phyloP scores from a whole-genome alignment of 1,140 invertebrate genomes.

The Globodera rostochiensis region DNA sequence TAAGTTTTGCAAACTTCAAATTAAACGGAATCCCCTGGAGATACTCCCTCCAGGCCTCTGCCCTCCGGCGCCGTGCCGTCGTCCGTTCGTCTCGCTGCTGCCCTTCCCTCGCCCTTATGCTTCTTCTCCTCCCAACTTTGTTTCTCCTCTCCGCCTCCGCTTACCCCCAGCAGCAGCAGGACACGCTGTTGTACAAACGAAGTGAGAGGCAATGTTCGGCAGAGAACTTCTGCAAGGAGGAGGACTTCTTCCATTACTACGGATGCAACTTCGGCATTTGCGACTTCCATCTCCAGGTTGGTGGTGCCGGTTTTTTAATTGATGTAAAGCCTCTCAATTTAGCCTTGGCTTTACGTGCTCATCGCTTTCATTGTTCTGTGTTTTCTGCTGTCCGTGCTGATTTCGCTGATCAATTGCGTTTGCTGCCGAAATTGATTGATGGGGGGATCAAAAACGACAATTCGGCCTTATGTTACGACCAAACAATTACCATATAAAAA shows the following conservation, averaged over 20 bases:
- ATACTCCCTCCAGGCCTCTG: no score
- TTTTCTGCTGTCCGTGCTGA: constrained; percentile 25
- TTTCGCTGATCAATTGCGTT: constrained; percentile 31
- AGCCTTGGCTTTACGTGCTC: constrained; percentile 33
- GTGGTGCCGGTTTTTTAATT: neutral
- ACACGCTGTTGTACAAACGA: neutral
- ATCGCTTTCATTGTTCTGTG: constrained; percentile 21
- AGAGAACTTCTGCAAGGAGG: neutral
- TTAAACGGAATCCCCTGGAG: no score
- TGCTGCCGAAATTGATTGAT: constrained; percentile 24
- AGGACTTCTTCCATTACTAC: constrained; percentile 35
- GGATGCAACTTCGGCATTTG: constrained; percentile 19
- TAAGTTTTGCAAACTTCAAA: no score
- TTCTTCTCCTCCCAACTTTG: no score
- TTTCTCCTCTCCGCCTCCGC: neutral
- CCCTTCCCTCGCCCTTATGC: no score
- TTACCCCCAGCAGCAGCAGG: neutral
- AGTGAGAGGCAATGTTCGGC: constrained; percentile 5
- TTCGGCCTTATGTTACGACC: no score
- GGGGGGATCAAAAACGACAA: neutral
- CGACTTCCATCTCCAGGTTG: constrained; percentile 34
- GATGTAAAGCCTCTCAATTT: neutral
- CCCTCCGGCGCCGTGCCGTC: no score
- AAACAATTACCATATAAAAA: no score
- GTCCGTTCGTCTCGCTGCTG: neutral